Conservation (phyloP, 2,113 vertebrate species). For the Oryzias woworae region DNA sequence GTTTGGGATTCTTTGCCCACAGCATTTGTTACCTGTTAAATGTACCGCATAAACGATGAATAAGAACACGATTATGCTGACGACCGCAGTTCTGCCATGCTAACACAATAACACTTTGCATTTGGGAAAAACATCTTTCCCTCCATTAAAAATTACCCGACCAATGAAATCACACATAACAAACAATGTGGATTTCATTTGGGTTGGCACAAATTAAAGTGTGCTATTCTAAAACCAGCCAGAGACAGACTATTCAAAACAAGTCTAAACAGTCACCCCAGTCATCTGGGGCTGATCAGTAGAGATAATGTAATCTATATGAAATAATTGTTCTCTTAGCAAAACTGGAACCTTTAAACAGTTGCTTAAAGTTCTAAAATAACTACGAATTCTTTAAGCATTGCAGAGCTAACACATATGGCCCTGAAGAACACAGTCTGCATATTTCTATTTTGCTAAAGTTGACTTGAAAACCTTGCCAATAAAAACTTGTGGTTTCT, state of each 20-base stretch:
- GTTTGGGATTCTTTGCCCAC: constrained; percentile 20
- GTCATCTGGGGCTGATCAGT: too few relatives aligned
- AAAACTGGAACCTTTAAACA: background rate
- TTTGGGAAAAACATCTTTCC: constrained; percentile 52
- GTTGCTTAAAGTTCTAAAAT: background rate
- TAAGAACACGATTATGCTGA: constrained; percentile 32
- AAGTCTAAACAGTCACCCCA: background rate
- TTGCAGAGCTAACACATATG: background rate
- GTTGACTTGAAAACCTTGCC: background rate
- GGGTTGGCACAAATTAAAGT: constrained; percentile 15
- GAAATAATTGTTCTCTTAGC: too few relatives aligned
- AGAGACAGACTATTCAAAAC: constrained; percentile 15
- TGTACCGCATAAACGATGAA: constrained; percentile 21
- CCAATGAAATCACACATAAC: constrained; percentile 13
- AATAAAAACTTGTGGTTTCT: background rate
- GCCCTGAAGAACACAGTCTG: background rate
- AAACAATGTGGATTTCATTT: constrained; percentile 35
- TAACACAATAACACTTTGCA: constrained; percentile 42
- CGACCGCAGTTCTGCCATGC: constrained; percentile 29
- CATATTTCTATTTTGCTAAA: background rate
- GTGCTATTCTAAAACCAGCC: constrained; percentile 8
- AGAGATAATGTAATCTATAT: too few relatives aligned
- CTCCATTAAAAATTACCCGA: constrained; percentile 33
- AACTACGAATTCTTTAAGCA: background rate
- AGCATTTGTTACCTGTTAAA: constrained; percentile 33